phyloP scores from a whole-genome alignment of 2,797 vertebrate genomes.

The Microctenopoma stevenorrisi region DNA sequence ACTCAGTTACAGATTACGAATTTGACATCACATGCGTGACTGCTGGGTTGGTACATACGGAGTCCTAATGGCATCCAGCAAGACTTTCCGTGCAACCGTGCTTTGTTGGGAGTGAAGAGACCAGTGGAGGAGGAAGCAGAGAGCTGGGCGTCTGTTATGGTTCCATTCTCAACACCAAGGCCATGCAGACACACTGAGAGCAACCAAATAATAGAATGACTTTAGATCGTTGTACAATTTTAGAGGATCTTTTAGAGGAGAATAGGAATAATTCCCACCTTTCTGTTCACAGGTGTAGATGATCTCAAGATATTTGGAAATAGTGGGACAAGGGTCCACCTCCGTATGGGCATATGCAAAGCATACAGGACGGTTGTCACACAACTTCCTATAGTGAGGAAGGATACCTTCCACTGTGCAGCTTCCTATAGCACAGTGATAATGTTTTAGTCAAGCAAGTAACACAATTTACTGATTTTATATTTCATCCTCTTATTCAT shows the following conservation, averaged over 20 bases:
- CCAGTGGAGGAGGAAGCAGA: conserved; percentile 78
- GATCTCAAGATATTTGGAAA: conserved; percentile 84
- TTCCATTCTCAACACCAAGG: conserved; percentile 80
- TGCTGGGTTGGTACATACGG: conserved; percentile 53
- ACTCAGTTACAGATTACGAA: background rate
- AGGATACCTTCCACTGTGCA: conserved; percentile 76
- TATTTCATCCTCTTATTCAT: too few species aligned
- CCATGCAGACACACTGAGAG: conserved; percentile 82
- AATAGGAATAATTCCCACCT: conserved; percentile 56
- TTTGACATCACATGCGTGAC: background rate
- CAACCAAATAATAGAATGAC: background rate
- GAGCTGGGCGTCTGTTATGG: conserved; percentile 76
- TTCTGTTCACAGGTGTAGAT: conserved; percentile 84
- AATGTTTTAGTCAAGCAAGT: background rate
- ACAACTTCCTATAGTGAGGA: conserved; percentile 68
- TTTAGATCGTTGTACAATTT: background rate
- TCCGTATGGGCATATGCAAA: conserved; percentile 67
- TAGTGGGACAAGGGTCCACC: conserved; percentile 75
- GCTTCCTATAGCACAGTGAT: conserved; percentile 53
- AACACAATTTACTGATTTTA: background rate
- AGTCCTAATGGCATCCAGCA: conserved; percentile 83
- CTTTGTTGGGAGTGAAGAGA: conserved; percentile 55
- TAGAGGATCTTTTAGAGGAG: background rate
- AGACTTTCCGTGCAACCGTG: conserved; percentile 78
- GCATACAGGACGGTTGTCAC: conserved; percentile 80